Base-by-base conservation (phyloP, 1,140 invertebrate genomes). In the Delia radicum region DNA sequence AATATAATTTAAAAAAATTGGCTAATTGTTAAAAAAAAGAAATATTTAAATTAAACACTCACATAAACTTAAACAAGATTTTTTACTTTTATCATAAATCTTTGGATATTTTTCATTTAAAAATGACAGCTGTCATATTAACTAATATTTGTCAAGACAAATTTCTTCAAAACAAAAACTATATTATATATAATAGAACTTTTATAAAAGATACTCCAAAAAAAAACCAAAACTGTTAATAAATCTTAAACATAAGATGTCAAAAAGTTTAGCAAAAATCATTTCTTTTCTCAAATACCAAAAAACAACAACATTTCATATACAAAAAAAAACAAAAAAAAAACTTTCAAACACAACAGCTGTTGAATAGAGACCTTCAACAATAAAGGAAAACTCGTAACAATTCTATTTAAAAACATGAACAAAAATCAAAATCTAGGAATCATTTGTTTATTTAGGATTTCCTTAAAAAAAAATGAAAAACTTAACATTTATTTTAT, bases 181-280 rank as follows among this genome's bases (percentile, higher is more conserved):
- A 67, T 31, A 13, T 42, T n/a, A 13, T 42, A 13, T 42, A 31
- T 21, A 55, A 55, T 55, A 10, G 21, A 55, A 55, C 24, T 55
- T 55, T n/a, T 21, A 18, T 21, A 24, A 24, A 8, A 55, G n/a
- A 55, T 55, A 21, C 48, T 10, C 6, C 24, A n/a, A n/a, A n/a
- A n/a, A n/a, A n/a, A n/a, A 31, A 4, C 27, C 2, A 4, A 67
- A 67, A 67, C 27, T 55, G 63, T 67, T 67, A 67, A 67, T 31
- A 67, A 67, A 67, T 67, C 63, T 67, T 67, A n/a, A 15, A 33
- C 1, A 31, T 67, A 15, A 18, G 28, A 31, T 67, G 63, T 67
- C 63, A 67, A 67, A 67, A 67, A 67, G 63, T 67, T 67, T 67
- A 31, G 63, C 63, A 67, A 67, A 62, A 67, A 67, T 67, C 63